These are phyloP conservation scores for Apamea crenata DNA, from an alignment of 2,888 invertebrate species.

Conservation along the genomic window DNA sequence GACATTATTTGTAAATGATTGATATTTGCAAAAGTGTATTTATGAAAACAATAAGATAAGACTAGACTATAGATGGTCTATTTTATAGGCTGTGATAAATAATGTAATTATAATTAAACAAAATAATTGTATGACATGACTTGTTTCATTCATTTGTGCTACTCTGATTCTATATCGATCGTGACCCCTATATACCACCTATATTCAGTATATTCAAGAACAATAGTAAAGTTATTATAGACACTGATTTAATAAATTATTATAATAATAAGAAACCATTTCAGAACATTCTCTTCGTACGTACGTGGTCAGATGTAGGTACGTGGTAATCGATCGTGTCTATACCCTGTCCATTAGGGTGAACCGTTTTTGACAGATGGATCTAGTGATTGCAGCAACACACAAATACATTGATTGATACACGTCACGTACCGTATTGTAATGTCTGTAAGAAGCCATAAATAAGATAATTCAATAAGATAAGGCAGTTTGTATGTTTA, in stretches of 20 bases:
- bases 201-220: neutral
- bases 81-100: conserved; percentile 84
- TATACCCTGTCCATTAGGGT: too few relatives aligned
- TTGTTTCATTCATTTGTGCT: conserved; percentile 38
- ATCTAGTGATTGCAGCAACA: too few relatives aligned
- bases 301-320: neutral
- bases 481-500: too few relatives aligned
- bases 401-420: too few relatives aligned
- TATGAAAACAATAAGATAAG: conserved; percentile 41
- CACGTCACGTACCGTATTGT: too few relatives aligned
- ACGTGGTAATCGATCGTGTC: neutral
- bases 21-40: conserved; percentile 47
- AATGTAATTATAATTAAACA: conserved; percentile 59
- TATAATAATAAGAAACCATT: too few relatives aligned
- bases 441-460: too few relatives aligned
- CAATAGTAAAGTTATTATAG: too few relatives aligned
- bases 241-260: neutral
- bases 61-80: conserved; percentile 68
- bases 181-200: neutral
- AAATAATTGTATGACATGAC: conserved; percentile 7
- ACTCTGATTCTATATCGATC: too few relatives aligned
- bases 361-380: too few relatives aligned
- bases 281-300: neutral
- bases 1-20: conserved; percentile 32
- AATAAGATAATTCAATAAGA: too few relatives aligned